These are phyloP conservation scores for Papilio demoleus DNA, from an alignment of 2,888 invertebrate genomes.

Conservation along the genomic window DNA sequence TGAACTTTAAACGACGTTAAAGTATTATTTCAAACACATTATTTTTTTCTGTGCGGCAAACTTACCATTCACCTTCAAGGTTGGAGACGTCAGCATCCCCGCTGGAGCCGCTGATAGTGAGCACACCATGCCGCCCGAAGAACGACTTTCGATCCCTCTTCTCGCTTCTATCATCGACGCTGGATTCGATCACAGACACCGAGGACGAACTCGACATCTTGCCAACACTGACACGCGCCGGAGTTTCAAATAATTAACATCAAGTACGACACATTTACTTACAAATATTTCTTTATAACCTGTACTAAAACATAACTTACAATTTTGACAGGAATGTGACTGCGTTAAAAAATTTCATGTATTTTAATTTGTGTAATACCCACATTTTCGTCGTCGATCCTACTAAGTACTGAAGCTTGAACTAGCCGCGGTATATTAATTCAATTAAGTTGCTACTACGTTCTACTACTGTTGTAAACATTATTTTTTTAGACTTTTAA, in stretches of 20 bases:
- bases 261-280: constrained; percentile 16
- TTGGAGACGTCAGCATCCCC: constrained; percentile 64
- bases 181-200: constrained; percentile 60
- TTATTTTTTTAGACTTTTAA: background rate
- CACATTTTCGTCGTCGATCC: constrained; percentile 24
- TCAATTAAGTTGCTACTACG: constrained; percentile 2
- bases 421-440: background rate
- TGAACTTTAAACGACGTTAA: background rate
- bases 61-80: constrained; percentile 63
- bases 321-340: constrained; percentile 13
- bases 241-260: background rate
- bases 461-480: background rate
- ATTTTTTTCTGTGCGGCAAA: background rate
- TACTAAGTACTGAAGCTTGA: background rate
- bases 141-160: constrained; percentile 43
- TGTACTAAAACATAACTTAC: background rate
- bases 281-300: background rate
- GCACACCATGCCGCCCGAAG: constrained; percentile 51
- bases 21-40: background rate
- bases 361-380: constrained; percentile 31
- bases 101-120: constrained; percentile 54
- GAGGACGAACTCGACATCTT: constrained; percentile 60
- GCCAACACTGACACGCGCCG: constrained; percentile 21
- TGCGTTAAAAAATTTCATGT: background rate
- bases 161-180: constrained; percentile 50